phyloP scores from a whole-genome alignment of 2,888 invertebrate genomes.

The Beris morrisii region DNA sequence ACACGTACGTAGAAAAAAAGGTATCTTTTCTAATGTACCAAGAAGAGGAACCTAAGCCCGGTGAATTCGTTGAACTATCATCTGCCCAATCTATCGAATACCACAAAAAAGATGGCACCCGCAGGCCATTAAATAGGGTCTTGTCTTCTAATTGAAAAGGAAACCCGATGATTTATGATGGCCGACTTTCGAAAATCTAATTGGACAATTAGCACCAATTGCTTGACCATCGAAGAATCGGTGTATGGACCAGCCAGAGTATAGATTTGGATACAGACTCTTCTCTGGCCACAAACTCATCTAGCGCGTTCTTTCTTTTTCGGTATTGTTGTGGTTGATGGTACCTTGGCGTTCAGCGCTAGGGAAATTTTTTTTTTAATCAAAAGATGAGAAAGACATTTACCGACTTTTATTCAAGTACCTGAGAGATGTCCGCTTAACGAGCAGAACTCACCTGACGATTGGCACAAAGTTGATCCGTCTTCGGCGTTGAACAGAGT shows the following conservation, averaged over 20 bases:
- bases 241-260: neutral
- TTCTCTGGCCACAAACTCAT: neutral
- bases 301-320: neutral
- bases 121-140: neutral
- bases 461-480: neutral
- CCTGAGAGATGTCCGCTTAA: slow-evolving; percentile 7
- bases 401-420: slow-evolving; percentile 9
- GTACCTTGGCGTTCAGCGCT: too few species aligned
- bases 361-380: slow-evolving; percentile 2
- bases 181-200: slow-evolving; percentile 22
- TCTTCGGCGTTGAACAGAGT: neutral
- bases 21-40: too few species aligned
- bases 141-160: slow-evolving; percentile 11
- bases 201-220: slow-evolving; percentile 28
- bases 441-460: slow-evolving; percentile 4
- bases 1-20: too few species aligned
- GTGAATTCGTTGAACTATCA: too few species aligned
- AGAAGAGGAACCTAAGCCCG: too few species aligned
- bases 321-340: neutral
- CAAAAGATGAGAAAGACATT: slow-evolving; percentile 22
- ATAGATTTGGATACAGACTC: neutral
- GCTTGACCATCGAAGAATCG: neutral
- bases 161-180: slow-evolving; percentile 21
- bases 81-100: too few species aligned
- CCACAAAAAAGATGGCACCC: too few species aligned